Evolutionary conservation across 2,113 vertebrate species (phyloP).

Genomic region (Chloropsis cyanopogon): DNA sequence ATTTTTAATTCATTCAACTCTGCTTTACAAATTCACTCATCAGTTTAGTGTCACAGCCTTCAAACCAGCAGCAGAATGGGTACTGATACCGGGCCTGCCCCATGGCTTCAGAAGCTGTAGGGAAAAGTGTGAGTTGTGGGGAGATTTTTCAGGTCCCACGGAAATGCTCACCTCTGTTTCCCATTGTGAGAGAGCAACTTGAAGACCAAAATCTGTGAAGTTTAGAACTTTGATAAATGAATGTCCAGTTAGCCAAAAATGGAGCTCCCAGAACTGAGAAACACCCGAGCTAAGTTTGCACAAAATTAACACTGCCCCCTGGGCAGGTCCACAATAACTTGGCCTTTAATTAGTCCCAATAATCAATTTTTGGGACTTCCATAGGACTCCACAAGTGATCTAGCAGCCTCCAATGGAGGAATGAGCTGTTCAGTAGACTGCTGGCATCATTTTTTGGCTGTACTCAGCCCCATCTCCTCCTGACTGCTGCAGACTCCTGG

Average conservation of each 20-base stretch:
- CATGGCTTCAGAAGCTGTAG: background rate
- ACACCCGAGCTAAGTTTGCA: background rate
- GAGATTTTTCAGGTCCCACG: background rate
- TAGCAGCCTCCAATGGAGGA: background rate
- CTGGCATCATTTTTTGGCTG: background rate
- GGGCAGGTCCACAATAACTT: background rate
- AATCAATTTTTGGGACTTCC: background rate
- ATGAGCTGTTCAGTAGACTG: background rate
- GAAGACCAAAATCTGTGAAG: background rate
- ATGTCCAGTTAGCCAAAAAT: background rate
- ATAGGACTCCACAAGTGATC: background rate
- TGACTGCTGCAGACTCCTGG: background rate
- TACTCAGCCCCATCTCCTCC: background rate
- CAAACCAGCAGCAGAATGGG: background rate
- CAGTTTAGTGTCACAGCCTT: background rate
- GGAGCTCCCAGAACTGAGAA: background rate
- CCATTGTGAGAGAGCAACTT: background rate
- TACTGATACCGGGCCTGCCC: fast-evolving
- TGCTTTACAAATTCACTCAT: background rate
- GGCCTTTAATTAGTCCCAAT: background rate
- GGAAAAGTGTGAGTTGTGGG: background rate
- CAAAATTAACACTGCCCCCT: background rate
- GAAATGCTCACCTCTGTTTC: background rate
- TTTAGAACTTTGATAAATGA: background rate
- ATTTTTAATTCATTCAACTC: background rate